These are phyloP conservation scores for Zaprionus camerounensis DNA, from an alignment of 1,140 invertebrate species.

Conservation along the genomic window DNA sequence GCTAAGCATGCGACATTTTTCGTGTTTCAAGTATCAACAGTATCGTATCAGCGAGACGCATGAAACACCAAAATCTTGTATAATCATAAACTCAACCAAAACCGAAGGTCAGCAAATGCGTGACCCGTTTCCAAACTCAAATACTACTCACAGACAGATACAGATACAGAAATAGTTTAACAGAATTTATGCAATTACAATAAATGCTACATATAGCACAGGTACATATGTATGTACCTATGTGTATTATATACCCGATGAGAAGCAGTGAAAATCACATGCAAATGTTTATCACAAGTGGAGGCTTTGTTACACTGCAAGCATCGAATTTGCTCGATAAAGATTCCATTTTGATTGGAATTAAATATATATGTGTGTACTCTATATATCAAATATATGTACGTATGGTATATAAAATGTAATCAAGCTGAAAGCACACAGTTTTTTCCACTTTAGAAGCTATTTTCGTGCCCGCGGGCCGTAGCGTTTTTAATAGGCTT, in stretches of 20 bases:
- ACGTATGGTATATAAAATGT: background rate
- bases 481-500: background rate
- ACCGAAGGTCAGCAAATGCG: conserved; percentile 26
- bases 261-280: background rate
- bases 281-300: background rate
- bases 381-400: background rate
- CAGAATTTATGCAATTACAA: background rate
- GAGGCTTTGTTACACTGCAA: background rate
- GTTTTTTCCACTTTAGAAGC: background rate
- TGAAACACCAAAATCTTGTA: conserved; percentile 1
- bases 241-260: background rate
- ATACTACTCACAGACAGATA: background rate
- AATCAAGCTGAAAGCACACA: conserved; percentile 2
- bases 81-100: background rate
- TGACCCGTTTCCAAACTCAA: conserved; percentile 16
- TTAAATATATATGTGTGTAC: background rate
- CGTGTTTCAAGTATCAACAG: conserved; percentile 32
- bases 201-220: background rate
- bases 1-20: background rate
- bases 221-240: background rate
- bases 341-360: background rate
- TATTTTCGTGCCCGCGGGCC: background rate
- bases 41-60: conserved; percentile 10
- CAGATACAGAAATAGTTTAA: background rate
- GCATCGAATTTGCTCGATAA: background rate